A percentile compares a stretch with the other conserved stretches of the same genome.
Conservation (phyloP, 2,113 vertebrate species). For the Anoplopoma fimbria region DNA sequence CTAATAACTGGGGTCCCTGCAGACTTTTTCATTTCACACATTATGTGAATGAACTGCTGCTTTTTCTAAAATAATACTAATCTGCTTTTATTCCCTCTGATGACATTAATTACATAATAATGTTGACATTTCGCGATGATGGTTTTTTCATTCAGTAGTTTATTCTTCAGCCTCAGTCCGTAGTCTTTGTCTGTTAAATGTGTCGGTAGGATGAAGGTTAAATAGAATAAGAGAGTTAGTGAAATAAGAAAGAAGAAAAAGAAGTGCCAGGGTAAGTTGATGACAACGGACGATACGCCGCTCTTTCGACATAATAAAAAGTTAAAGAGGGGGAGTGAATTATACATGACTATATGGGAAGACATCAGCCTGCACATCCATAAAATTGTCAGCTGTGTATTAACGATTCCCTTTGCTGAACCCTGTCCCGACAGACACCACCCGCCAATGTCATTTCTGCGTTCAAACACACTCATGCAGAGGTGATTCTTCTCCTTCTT, state of each 20-base stretch:
- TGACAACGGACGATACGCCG: constrained; percentile 67
- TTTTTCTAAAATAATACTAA: not conserved
- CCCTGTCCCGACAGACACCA: constrained; percentile 50
- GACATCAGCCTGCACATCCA: constrained; percentile 77
- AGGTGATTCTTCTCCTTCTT: constrained; percentile 40
- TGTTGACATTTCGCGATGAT: not conserved
- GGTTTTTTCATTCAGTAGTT: not conserved
- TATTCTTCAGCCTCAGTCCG: too few relatives aligned
- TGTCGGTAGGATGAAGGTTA: not conserved
- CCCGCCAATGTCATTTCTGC: constrained; percentile 39
- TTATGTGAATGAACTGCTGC: not conserved
- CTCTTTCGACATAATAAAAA: constrained; percentile 73
- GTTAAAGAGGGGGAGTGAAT: constrained; percentile 73
- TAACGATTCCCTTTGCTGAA: constrained; percentile 79
- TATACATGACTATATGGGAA: constrained; percentile 77
- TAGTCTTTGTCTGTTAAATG: not conserved
- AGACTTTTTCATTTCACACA: not conserved
- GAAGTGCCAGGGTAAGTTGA: constrained; percentile 37
- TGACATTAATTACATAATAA: not conserved
- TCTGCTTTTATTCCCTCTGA: not conserved
- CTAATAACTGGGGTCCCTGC: not conserved
- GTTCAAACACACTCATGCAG: constrained; percentile 51
- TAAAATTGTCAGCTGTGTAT: constrained; percentile 76
- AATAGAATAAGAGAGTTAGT: constrained; percentile 3
- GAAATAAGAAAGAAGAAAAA: constrained; percentile 1